These are phyloP conservation scores for Scolopax mira DNA, from an alignment of 2,113 vertebrate genomes.

Conservation along the genomic window DNA sequence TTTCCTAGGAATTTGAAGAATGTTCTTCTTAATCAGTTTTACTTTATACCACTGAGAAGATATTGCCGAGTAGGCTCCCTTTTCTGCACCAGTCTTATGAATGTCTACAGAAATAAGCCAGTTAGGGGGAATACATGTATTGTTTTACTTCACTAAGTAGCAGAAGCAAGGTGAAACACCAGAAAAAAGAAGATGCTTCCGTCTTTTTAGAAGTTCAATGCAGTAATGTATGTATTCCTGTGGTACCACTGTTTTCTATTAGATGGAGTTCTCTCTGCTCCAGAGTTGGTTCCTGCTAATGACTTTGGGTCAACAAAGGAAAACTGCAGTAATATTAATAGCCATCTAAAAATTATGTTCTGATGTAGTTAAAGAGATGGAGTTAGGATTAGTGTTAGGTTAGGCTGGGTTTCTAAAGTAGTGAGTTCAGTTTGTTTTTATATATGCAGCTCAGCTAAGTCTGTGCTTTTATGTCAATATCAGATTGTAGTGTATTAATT, in stretches of 20 bases:
- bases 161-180: conserved; percentile 12
- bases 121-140: not conserved
- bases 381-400: not conserved
- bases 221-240: conserved; percentile 1
- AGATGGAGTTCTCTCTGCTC: not conserved
- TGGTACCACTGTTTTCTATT: not conserved
- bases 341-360: not conserved
- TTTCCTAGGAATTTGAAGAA: conserved; percentile 34
- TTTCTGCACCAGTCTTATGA: not conserved
- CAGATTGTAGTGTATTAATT: not conserved
- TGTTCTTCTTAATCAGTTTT: conserved; percentile 32
- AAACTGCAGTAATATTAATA: not conserved
- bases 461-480: not conserved
- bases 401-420: conserved; percentile 4
- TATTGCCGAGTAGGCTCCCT: conserved; percentile 24
- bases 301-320: not conserved
- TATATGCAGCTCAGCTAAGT: not conserved
- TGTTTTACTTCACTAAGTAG: conserved; percentile 17
- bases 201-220: not conserved
- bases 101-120: not conserved
- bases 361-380: not conserved
- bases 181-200: not conserved
- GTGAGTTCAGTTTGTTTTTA: not conserved
- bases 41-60: conserved; percentile 13
- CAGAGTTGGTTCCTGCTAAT: not conserved